These are phyloP conservation scores for Caenorhabditis sp. DNA, from an alignment of 2,888 invertebrate species.

Conservation along the genomic window DNA sequence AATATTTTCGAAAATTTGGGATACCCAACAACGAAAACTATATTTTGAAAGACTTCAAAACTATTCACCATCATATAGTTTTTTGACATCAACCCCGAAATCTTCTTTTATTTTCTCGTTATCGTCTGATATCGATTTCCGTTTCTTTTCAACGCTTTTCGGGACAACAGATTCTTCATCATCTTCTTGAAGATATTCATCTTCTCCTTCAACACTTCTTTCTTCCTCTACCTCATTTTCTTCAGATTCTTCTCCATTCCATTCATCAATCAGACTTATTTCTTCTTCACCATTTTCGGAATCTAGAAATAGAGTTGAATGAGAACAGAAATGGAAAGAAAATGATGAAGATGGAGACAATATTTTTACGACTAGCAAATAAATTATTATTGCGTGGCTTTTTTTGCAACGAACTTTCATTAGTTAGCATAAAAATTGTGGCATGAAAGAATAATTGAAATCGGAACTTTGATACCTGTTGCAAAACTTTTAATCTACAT, in stretches of 20 bases:
- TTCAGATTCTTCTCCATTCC: slow-evolving; percentile 2
- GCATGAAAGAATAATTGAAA: too few species aligned
- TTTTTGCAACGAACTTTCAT: too few species aligned
- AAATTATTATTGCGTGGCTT: too few species aligned
- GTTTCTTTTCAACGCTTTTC: not conserved
- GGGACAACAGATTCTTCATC: not conserved
- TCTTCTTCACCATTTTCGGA: not conserved
- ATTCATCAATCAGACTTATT: slow-evolving; percentile 5
- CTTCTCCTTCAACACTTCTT: not conserved
- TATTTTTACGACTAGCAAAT: too few species aligned
- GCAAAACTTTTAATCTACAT: too few species aligned
- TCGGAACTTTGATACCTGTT: too few species aligned
- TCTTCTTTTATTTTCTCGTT: not conserved
- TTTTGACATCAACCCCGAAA: not conserved
- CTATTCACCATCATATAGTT: slow-evolving; percentile 6
- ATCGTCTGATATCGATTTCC: not conserved
- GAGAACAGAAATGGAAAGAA: not conserved
- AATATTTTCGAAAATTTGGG: too few species aligned
- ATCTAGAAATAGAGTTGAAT: not conserved
- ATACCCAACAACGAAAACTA: too few species aligned
- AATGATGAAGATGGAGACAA: not conserved
- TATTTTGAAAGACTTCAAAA: slow-evolving; percentile 1
- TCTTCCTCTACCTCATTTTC: not conserved
- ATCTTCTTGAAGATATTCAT: not conserved
- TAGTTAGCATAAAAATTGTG: too few species aligned